phyloP scores from a whole-genome alignment of 2,888 invertebrate genomes.

The Bursaphelenchus okinawaensis region DNA sequence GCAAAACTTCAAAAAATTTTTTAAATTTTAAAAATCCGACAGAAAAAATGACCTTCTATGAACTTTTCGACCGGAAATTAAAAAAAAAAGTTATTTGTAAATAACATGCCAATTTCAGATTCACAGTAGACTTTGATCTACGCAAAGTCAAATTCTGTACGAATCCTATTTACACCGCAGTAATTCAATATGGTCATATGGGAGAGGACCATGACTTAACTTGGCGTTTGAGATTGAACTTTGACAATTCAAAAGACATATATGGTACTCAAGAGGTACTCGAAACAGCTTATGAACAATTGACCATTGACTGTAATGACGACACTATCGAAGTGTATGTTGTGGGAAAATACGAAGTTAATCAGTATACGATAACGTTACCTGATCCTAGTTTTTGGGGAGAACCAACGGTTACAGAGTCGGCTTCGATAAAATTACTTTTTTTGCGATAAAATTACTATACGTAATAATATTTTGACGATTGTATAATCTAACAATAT shows the following conservation, averaged over 20 bases:
- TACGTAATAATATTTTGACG: too few relatives aligned
- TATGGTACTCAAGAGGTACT: slow-evolving; percentile 25
- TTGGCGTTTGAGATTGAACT: slow-evolving; percentile 29
- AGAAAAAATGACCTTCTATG: too few relatives aligned
- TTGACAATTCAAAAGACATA: slow-evolving; percentile 15
- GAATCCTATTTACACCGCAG: slow-evolving; percentile 32
- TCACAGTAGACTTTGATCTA: slow-evolving; percentile 29
- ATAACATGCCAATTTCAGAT: slow-evolving; percentile 18
- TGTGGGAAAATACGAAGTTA: slow-evolving; percentile 24
- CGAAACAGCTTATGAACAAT: slow-evolving; percentile 21
- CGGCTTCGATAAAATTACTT: too few relatives aligned
- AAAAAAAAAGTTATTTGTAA: background rate
- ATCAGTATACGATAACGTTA: slow-evolving; percentile 19
- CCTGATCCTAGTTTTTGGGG: slow-evolving; percentile 10
- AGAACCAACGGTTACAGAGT: too few relatives aligned
- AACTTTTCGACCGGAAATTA: background rate
- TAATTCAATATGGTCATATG: slow-evolving; percentile 33
- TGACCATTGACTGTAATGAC: slow-evolving; percentile 33
- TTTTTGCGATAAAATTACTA: too few relatives aligned
- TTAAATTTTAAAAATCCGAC: too few relatives aligned
- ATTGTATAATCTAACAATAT: too few relatives aligned
- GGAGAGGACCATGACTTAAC: slow-evolving; percentile 23
- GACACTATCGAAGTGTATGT: slow-evolving; percentile 29
- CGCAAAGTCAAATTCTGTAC: slow-evolving; percentile 29
- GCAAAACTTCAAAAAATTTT: too few relatives aligned